A percentile compares a stretch with the other conserved stretches of the same genome.
Conservation (phyloP, 1,140 invertebrate genomes). For the Neuroterus valhalla region DNA sequence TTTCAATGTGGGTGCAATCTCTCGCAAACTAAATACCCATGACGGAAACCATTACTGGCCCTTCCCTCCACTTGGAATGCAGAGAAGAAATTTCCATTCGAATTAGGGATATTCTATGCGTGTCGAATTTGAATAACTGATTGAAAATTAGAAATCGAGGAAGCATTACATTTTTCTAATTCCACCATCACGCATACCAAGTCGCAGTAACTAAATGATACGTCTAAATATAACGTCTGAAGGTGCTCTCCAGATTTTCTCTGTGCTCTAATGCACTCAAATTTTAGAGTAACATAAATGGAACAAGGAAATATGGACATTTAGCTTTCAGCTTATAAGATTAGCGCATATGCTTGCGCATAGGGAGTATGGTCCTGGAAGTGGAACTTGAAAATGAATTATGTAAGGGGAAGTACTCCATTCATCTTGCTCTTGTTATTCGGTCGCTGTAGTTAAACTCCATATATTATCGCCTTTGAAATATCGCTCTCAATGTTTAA, state of each 20-base stretch:
- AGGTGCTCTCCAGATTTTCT: neutral
- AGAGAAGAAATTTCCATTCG: constrained; percentile 51
- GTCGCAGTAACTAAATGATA: neutral
- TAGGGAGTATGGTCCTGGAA: constrained; percentile 45
- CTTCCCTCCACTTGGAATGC: constrained; percentile 46
- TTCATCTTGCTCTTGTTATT: constrained; percentile 68
- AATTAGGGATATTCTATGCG: constrained; percentile 45
- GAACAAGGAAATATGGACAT: constrained; percentile 32
- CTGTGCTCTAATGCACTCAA: too few relatives aligned
- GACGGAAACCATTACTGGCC: constrained; percentile 65
- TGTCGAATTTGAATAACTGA: neutral
- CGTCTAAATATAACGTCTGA: neutral
- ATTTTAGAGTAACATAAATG: too few relatives aligned
- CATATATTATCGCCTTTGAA: constrained; percentile 62
- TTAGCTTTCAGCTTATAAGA: constrained; percentile 63
- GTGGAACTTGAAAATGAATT: constrained; percentile 61
- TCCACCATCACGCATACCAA: neutral
- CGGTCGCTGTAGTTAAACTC: constrained; percentile 66
- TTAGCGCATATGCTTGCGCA: constrained; percentile 56
- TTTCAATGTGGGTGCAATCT: constrained; percentile 60
- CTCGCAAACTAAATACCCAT: constrained; percentile 60
- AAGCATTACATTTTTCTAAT: neutral
- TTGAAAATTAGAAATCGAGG: constrained; percentile 15
- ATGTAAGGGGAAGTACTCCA: constrained; percentile 68
- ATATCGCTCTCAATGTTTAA: constrained; percentile 65